Percentiles rank a stretch among this genome's conserved stretches.
Evolutionary conservation across 2,113 vertebrate genomes (phyloP).

Genomic region (Hemiscyllium ocellatum): DNA sequence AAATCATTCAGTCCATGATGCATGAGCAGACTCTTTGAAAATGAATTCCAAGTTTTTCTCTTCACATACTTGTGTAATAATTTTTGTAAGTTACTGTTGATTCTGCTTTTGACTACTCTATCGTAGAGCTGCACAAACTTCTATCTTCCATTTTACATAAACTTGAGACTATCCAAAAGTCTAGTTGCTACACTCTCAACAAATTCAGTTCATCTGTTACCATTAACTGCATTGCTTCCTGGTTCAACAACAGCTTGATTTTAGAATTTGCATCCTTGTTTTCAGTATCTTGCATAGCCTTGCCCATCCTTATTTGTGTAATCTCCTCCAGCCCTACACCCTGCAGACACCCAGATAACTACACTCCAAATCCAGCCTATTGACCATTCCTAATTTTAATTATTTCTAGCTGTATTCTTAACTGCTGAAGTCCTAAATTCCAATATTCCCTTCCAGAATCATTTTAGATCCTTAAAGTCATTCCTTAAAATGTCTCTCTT

Average conservation of each 20-base stretch:
- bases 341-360: not conserved
- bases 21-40: not conserved
- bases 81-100: not conserved
- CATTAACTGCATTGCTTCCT: not conserved
- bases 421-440: not conserved
- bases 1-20: not conserved
- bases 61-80: not conserved
- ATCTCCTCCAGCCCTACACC: not conserved
- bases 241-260: not conserved
- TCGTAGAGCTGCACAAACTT: not conserved
- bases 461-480: not conserved
- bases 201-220: not conserved
- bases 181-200: too few relatives aligned
- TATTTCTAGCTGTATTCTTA: not conserved
- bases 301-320: not conserved
- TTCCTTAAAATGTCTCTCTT: not conserved
- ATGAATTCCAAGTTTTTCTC: not conserved
- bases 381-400: not conserved
- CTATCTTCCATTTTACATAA: not conserved
- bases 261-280: not conserved
- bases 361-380: not conserved
- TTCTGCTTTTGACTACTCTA: not conserved
- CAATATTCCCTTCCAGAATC: not conserved
- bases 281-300: not conserved
- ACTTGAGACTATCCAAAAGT: not conserved